These are phyloP conservation scores for Crotalus viridis DNA, from an alignment of 2,113 vertebrate species.

Conservation along the genomic window DNA sequence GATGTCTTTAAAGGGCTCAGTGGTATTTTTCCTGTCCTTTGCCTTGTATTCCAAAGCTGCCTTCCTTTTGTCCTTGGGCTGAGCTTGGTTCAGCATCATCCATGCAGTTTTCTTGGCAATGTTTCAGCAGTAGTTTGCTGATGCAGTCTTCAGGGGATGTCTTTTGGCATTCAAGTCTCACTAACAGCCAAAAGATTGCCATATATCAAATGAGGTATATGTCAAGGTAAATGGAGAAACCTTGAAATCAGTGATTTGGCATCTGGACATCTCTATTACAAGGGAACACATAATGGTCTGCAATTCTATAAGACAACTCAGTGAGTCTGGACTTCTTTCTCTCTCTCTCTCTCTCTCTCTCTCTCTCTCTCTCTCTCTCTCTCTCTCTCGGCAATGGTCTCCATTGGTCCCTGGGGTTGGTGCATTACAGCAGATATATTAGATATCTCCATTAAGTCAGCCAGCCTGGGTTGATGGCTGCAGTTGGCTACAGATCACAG, in stretches of 20 bases:
- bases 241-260: background rate
- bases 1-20: background rate
- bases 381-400: background rate
- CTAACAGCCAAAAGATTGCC: background rate
- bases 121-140: background rate
- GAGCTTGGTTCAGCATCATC: background rate
- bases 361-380: background rate
- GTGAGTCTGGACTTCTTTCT: background rate
- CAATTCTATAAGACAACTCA: background rate
- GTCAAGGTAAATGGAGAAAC: background rate
- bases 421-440: background rate
- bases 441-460: background rate
- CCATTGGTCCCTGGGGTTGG: background rate
- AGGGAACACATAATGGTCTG: too few relatives aligned
- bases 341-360: background rate
- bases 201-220: background rate
- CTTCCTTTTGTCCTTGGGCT: background rate
- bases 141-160: background rate
- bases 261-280: background rate
- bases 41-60: background rate
- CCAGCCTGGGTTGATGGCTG: background rate
- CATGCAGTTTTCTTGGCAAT: background rate
- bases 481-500: background rate
- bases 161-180: background rate
- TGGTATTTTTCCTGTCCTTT: background rate